These are phyloP conservation scores for Aproaerema taeniolella DNA, from an alignment of 2,888 invertebrate species.

Conservation along the genomic window DNA sequence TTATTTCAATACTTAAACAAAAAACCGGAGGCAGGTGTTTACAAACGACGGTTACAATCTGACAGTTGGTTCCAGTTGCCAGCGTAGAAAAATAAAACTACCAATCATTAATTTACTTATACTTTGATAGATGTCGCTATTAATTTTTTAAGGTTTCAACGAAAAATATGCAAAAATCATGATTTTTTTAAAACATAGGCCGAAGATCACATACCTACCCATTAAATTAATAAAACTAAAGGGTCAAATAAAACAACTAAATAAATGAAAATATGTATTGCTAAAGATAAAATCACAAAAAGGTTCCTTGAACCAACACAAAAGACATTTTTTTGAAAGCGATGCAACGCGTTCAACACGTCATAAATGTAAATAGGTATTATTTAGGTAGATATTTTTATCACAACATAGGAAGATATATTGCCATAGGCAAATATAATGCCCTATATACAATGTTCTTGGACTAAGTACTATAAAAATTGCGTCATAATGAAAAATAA, in stretches of 20 bases:
- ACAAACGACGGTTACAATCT: slow-evolving; percentile 38
- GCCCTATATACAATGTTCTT: no score
- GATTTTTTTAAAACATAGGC: no score
- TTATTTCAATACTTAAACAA: slow-evolving; percentile 46
- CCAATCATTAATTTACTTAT: not conserved
- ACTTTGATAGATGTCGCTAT: no score
- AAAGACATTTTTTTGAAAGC: no score
- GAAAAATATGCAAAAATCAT: no score
- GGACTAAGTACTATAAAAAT: no score
- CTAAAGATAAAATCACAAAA: slow-evolving; percentile 8
- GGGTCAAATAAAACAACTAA: not conserved
- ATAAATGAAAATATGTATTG: slow-evolving; percentile 6
- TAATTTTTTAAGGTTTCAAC: no score
- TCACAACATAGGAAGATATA: slow-evolving; percentile 6
- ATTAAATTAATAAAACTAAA: not conserved
- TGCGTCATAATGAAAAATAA: no score
- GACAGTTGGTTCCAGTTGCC: slow-evolving; percentile 1
- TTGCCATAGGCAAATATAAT: no score
- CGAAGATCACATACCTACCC: no score
- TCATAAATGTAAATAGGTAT: no score
- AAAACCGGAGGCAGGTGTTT: slow-evolving; percentile 53
- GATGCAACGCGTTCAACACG: not conserved
- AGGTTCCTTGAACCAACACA: slow-evolving; percentile 9
- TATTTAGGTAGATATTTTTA: no score
- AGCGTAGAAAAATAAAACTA: not conserved